These are phyloP conservation scores for Apteryx owenii DNA, from an alignment of 2,113 vertebrate species.

Conservation along the genomic window DNA sequence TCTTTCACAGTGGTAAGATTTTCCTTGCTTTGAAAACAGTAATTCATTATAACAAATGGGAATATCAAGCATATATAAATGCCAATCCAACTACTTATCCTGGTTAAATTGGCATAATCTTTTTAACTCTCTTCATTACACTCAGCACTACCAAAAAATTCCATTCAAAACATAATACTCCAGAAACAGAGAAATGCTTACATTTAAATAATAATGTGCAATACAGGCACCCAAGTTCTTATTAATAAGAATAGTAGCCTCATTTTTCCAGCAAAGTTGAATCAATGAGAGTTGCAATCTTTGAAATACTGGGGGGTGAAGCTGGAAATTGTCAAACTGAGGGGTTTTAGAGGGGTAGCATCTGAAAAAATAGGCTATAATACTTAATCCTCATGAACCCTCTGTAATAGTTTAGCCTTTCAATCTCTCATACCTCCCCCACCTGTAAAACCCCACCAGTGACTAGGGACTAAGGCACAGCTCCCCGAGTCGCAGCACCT, in stretches of 20 bases:
- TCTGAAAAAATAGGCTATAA: neutral
- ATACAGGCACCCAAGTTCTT: neutral
- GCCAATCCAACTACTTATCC: neutral
- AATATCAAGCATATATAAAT: constrained; percentile 2
- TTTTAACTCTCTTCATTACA: neutral
- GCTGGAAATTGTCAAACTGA: neutral
- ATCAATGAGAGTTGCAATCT: neutral
- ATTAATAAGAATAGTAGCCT: neutral
- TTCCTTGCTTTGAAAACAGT: constrained; percentile 52
- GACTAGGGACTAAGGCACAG: neutral
- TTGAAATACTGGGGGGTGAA: neutral
- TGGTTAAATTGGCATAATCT: neutral
- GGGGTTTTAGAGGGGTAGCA: neutral
- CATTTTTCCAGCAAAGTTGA: neutral
- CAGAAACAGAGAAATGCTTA: neutral
- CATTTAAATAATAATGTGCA: neutral
- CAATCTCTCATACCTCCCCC: neutral
- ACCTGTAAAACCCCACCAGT: neutral
- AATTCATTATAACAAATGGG: constrained; percentile 27
- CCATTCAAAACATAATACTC: neutral
- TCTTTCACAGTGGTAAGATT: constrained; percentile 53
- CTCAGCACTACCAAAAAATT: constrained; percentile 14
- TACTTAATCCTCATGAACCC: neutral
- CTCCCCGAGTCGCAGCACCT: neutral
- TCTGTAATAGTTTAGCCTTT: neutral